Base-by-base conservation (phyloP, 2,888 invertebrate species). In the Trichogramma dendrolimi region DNA sequence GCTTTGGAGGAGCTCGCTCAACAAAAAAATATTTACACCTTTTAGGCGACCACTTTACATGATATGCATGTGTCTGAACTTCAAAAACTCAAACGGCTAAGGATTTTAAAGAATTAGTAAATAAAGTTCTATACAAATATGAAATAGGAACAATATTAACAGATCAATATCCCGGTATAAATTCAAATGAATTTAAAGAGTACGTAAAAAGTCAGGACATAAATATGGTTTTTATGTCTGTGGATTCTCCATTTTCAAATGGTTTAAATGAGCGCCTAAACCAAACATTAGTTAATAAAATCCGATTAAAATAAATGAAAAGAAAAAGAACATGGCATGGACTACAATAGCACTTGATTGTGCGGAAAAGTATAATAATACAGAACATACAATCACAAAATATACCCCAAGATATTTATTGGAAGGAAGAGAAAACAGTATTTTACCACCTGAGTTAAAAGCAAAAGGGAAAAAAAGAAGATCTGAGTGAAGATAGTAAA, bases 81-180 rank as follows among this genome's bases (percentile, higher is more conserved):
- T 61, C 61, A 7, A 61, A 61, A 56, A 61, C 43, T 14, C 61
- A 61, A 46, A 56, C 27, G 10, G 5, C 56, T 7, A 41, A 41
- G 4, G 60, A 60, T 44, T 60, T 60, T 44, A 60, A 39, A 55
- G 49, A 60, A 55, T 40, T 60, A 51, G 6, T 56, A 50, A 42
- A 50, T 40, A 56, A 56, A 11, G 48, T 61, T 6, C 8, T 8
- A 50, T 7, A 50, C 7, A 46, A 50, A 6, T 8, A 56, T 41
- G 7, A 56, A 56, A 61, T 61, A 38, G 41, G 41, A 5, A 61
- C 42, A 39, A 50, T 58, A 6, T 52, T 61, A 10, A 44, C 61
- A n/a, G 55, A 61, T 39, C 61, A 61, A 46, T 61, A 61, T 49
- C 50, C 55, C 10, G 58, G 62, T 4, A 62, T 62, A 47, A 62